Percentiles rank a stretch among this genome's conserved stretches.
Conservation (phyloP, 2,888 invertebrate genomes). For the Bombylius major region DNA sequence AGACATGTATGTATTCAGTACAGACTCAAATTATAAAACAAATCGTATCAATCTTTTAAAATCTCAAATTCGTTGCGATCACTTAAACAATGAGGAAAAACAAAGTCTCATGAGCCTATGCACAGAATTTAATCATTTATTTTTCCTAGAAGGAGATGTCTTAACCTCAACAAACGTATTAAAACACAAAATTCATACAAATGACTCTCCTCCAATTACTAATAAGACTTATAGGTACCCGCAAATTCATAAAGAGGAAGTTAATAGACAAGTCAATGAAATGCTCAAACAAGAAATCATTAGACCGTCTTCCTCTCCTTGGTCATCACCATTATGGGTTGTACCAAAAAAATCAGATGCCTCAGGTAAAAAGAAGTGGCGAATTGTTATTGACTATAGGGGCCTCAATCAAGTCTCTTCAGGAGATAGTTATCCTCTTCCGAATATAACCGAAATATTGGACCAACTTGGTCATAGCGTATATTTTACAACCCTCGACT, state of each 20-base stretch:
- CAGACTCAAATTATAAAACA: too few relatives aligned
- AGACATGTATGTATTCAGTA: too few relatives aligned
- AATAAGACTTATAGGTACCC: not conserved
- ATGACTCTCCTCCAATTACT: not conserved
- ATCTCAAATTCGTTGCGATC: too few relatives aligned
- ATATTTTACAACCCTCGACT: slow-evolving; percentile 12
- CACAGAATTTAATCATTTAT: not conserved
- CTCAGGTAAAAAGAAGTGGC: slow-evolving; percentile 4
- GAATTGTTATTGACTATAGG: slow-evolving; percentile 1
- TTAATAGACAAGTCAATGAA: slow-evolving; percentile 2
- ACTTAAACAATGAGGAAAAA: too few relatives aligned
- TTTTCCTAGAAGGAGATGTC: slow-evolving; percentile 1
- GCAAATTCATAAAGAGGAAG: not conserved
- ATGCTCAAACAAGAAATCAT: not conserved
- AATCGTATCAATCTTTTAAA: too few relatives aligned
- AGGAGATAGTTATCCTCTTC: slow-evolving; percentile 19
- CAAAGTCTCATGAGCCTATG: too few relatives aligned
- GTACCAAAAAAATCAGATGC: not conserved
- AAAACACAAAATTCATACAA: slow-evolving; percentile 1
- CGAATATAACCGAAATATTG: slow-evolving; percentile 11
- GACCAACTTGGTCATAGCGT: slow-evolving; percentile 10
- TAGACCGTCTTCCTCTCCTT: too few relatives aligned
- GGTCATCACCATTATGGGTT: too few relatives aligned
- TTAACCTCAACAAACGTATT: not conserved
- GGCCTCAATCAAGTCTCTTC: too few relatives aligned